Evolutionary conservation across 2,888 invertebrate genomes (phyloP), one percentile per base, ranked within the genome.

Genomic region (Notodromas monacha): DNA sequence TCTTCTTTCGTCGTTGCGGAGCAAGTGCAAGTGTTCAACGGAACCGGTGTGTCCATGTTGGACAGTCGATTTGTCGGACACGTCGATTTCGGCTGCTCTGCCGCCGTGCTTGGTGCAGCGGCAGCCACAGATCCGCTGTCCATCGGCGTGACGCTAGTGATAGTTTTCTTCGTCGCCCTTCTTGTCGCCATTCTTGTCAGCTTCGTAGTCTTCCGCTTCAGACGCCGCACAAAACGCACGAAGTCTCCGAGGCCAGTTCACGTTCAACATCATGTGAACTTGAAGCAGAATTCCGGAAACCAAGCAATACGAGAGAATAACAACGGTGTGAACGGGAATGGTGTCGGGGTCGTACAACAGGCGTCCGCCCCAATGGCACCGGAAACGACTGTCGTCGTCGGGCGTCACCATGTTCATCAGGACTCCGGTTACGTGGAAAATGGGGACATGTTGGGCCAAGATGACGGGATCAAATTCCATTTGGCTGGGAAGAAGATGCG

Each of bases 61-160:
- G 40, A 34, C 10, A 42, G 49, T 12, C 41, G 42, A 33, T 30
- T 37, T 10, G 35, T 38, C 41, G 77, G 77, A 13, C 68, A 68
- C 48, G 60, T 76, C 11, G 52, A 58, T 28, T 52, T 52, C 31
- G 74, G 74, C 11, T 81, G 81, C 44, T 60, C 61, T 28, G 68
- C 65, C 30, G 60, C 64, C 3, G 60, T 68, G 34, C 60, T 68
- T 21, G 72, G 72, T 14, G 60, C 67, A 2, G 63, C 67, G 1
- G 64, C 69, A 38, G 65, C 67, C 3, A 66, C 76, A 3, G 73
- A 76, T 51, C 79, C 79, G 0, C 54, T 86, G 5, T 76, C 73
- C 42, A 76, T 84, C 36, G 86, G 84, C 31, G 69, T 86, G 34
- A 81, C 81, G 2, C 55, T 86, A 16, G 79, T 86, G 12, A 76